Evolutionary conservation across 2,888 invertebrate species (phyloP).

Genomic region (Cheilosia grossa): DNA sequence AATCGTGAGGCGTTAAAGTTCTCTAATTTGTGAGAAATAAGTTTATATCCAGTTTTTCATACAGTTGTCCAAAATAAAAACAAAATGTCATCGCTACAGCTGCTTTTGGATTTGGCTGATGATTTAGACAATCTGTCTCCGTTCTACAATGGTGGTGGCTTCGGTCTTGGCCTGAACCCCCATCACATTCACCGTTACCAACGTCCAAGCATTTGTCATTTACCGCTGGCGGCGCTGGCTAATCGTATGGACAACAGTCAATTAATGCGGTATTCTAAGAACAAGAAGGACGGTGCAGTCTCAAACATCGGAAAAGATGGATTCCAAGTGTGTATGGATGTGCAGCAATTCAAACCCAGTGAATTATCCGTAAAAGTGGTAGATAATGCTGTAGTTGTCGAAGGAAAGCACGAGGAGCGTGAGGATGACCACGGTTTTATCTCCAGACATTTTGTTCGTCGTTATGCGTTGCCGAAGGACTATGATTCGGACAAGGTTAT

Average conservation of each 20-base stretch:
- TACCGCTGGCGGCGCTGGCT: conserved; percentile 77
- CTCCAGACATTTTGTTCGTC: conserved; percentile 90
- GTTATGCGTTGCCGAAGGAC: conserved; percentile 87
- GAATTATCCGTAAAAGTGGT: conserved; percentile 88
- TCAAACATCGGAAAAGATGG: conserved; percentile 85
- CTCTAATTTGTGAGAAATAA: not conserved
- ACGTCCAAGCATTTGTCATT: conserved; percentile 74
- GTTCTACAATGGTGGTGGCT: conserved; percentile 75
- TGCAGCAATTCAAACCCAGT: conserved; percentile 88
- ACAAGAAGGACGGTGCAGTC: conserved; percentile 73
- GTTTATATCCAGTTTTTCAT: not conserved
- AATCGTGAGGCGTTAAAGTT: not conserved
- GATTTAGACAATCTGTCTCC: conserved; percentile 77
- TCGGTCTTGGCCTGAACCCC: conserved; percentile 80
- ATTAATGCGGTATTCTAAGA: conserved; percentile 76
- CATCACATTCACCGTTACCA: conserved; percentile 79
- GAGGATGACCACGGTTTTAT: conserved; percentile 90
- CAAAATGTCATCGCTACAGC: conserved; percentile 80
- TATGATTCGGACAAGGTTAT: conserved; percentile 88
- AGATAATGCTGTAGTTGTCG: conserved; percentile 86
- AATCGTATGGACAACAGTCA: conserved; percentile 79
- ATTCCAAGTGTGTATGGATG: conserved; percentile 88
- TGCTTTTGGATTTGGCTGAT: conserved; percentile 80
- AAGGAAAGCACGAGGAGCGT: conserved; percentile 89
- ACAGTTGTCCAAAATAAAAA: conserved; percentile 2